These are phyloP conservation scores for Brachylomia viminalis DNA, from an alignment of 2,888 invertebrate genomes.

Conservation along the genomic window DNA sequence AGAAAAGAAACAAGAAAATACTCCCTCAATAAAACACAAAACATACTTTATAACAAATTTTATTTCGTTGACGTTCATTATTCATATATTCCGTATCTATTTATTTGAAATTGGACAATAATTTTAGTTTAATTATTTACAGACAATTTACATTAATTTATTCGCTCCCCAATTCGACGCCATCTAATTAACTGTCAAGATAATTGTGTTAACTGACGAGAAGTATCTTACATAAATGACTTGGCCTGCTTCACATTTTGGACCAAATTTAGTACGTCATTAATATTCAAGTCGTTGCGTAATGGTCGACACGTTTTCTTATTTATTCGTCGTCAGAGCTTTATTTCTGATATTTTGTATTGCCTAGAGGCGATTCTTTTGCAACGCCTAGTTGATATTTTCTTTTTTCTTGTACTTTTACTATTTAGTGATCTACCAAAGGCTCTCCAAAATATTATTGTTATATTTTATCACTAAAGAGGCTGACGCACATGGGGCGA, in stretches of 20 bases:
- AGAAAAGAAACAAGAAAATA: not conserved
- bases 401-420: not conserved
- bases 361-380: not conserved
- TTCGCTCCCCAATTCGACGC: conserved; percentile 45
- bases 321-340: conserved; percentile 38
- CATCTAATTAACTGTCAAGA: conserved; percentile 54
- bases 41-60: conserved; percentile 70
- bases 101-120: conserved; percentile 67
- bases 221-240: conserved; percentile 46
- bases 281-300: conserved; percentile 53
- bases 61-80: conserved; percentile 75
- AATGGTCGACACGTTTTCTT: conserved; percentile 44
- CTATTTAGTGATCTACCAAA: not conserved
- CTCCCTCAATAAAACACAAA: conserved; percentile 51
- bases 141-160: conserved; percentile 61
- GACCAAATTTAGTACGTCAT: conserved; percentile 52
- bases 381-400: too few relatives aligned
- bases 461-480: not conserved
- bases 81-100: conserved; percentile 67
- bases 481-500: not conserved
- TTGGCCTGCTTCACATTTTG: conserved; percentile 51
- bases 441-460: not conserved
- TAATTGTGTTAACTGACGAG: conserved; percentile 58
- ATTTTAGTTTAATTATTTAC: conserved; percentile 66
- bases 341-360: conserved; percentile 15